Conservation (phyloP, 2,797 vertebrate genomes). For the Monodelphis domestica region DNA sequence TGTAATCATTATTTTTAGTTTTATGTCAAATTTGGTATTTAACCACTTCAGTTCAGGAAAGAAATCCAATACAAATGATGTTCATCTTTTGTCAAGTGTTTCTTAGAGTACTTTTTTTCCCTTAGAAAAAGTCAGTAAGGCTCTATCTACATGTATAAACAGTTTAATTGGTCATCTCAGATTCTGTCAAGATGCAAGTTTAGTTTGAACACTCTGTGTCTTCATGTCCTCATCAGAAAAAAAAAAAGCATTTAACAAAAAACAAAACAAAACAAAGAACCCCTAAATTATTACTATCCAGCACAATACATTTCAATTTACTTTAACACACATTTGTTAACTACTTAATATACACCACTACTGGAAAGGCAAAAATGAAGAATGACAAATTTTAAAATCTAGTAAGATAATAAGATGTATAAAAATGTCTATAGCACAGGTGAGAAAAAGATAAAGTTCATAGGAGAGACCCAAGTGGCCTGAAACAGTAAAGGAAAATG, state of each 20-base stretch:
- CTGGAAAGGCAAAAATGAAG: background rate
- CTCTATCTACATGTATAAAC: background rate
- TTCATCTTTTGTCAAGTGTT: background rate
- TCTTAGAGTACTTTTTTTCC: background rate
- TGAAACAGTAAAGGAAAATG: background rate
- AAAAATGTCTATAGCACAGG: background rate
- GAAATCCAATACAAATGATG: constrained; percentile 14
- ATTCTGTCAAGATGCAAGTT: constrained; percentile 19
- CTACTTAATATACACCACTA: background rate
- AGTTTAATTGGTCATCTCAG: background rate
- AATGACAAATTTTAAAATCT: background rate
- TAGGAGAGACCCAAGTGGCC: background rate
- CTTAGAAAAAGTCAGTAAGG: background rate
- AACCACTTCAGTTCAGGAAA: background rate
- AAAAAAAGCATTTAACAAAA: constrained; percentile 40
- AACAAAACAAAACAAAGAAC: background rate
- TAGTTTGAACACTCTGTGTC: constrained; percentile 4
- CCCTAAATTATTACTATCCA: background rate
- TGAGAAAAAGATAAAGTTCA: background rate
- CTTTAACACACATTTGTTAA: background rate
- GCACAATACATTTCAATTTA: background rate
- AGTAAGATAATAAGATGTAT: background rate
- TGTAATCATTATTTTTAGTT: background rate
- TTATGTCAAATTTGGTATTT: background rate
- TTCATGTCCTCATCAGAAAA: constrained; percentile 41